Conservation (phyloP, 2,888 invertebrate genomes). For the Ptychoptera albimana region DNA sequence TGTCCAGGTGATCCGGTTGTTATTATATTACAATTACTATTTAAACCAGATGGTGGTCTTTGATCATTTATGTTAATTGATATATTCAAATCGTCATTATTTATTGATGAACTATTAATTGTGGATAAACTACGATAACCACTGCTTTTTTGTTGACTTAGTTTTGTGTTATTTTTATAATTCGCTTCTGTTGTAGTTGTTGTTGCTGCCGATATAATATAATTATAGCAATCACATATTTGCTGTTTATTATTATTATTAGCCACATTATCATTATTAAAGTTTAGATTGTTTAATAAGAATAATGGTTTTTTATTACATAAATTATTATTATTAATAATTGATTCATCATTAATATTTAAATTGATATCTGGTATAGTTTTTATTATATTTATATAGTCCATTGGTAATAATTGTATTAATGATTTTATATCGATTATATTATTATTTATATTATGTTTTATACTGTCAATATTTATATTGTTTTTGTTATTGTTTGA, state of each 20-base stretch:
- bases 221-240: constrained; percentile 21
- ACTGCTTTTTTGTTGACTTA: constrained; percentile 68
- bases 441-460: constrained; percentile 66
- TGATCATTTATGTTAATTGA: constrained; percentile 67
- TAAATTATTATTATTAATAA: constrained; percentile 31
- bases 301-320: constrained; percentile 38
- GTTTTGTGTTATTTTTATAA: constrained; percentile 17
- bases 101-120: constrained; percentile 48
- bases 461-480: constrained; percentile 56
- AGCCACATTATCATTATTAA: constrained; percentile 19
- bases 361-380: constrained; percentile 43
- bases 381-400: constrained; percentile 64
- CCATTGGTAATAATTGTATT: constrained; percentile 70
- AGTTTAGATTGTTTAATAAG: constrained; percentile 17
- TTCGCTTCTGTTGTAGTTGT: constrained; percentile 14
- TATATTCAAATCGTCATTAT: constrained; percentile 36
- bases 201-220: no score
- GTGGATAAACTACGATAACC: constrained; percentile 79
- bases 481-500: no score
- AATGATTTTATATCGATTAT: constrained; percentile 89
- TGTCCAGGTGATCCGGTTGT: constrained; percentile 34
- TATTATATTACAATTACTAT: no score
- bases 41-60: constrained; percentile 41
- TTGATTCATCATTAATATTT: constrained; percentile 20
- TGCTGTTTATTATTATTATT: constrained; percentile 26